These are phyloP conservation scores for Myotis davidii DNA, from an alignment of 2,113 vertebrate species.

Conservation along the genomic window DNA sequence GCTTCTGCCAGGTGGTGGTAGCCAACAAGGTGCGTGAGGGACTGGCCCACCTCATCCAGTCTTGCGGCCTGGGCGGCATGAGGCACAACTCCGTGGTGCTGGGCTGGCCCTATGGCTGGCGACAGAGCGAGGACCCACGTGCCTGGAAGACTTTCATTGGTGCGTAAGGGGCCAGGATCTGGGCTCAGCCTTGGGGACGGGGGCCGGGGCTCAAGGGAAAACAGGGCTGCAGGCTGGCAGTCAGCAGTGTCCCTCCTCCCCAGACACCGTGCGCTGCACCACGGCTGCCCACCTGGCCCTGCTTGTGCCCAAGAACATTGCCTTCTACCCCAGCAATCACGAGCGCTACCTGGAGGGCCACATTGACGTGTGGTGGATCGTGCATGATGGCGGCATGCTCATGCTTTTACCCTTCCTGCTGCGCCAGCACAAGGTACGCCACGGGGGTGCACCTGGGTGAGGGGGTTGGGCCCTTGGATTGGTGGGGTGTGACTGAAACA, in stretches of 20 bases:
- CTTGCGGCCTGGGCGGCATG: constrained; percentile 97
- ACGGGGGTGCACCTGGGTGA: accelerated
- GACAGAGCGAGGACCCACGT: constrained; percentile 97
- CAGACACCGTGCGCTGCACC: constrained; percentile 97
- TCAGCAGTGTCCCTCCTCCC: constrained; percentile 26
- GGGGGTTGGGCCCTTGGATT: not conserved
- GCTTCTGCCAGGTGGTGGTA: constrained; percentile 98
- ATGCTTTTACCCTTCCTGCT: constrained; percentile 98
- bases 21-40: constrained; percentile 95
- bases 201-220: not conserved
- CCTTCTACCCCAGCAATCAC: constrained; percentile 98
- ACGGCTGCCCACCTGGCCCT: constrained; percentile 97
- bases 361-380: constrained; percentile 99
- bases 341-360: constrained; percentile 97
- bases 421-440: constrained; percentile 96
- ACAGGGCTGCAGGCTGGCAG: not conserved
- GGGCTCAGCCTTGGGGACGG: not conserved
- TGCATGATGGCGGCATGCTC: constrained; percentile 98
- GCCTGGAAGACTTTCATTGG: constrained; percentile 99
- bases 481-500: not conserved
- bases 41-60: constrained; percentile 97
- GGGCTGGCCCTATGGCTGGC: constrained; percentile 99
- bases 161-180: constrained; percentile 73
- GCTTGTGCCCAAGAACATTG: constrained; percentile 98
- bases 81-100: constrained; percentile 98